Conservation (phyloP, 1,140 invertebrate genomes). For the Bombus sylvicola region DNA sequence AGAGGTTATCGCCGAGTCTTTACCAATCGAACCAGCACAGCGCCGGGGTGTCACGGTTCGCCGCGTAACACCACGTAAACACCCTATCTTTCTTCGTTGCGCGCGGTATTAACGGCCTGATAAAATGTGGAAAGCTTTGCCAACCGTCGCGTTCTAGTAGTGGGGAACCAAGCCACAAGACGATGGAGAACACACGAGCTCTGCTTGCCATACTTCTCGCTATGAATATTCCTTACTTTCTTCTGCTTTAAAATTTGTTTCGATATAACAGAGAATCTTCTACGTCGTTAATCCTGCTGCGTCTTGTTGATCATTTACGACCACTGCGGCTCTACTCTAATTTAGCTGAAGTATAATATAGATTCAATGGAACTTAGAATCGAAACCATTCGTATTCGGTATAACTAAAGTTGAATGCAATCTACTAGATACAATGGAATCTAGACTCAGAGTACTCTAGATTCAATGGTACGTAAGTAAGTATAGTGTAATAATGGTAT, state of each 20-base stretch:
- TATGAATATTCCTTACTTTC: neutral
- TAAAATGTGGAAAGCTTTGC: slow-evolving; percentile 50
- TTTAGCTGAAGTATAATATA: too few species aligned
- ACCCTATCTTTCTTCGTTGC: slow-evolving; percentile 68
- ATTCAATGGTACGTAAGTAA: too few species aligned
- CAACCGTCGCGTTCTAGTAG: neutral
- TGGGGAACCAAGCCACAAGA: neutral
- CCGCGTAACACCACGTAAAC: slow-evolving; percentile 73
- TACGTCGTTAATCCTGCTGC: too few species aligned
- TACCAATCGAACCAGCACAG: neutral
- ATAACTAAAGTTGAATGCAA: too few species aligned
- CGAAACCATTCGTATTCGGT: too few species aligned
- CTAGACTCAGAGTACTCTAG: too few species aligned
- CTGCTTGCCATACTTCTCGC: too few species aligned
- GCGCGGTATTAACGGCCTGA: slow-evolving; percentile 57
- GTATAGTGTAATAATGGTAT: too few species aligned
- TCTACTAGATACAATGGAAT: too few species aligned
- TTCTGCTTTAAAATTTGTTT: neutral
- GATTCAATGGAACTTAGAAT: too few species aligned
- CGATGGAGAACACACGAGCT: neutral
- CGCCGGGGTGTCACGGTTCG: slow-evolving; percentile 70
- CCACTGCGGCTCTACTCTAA: too few species aligned
- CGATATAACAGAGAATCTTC: neutral
- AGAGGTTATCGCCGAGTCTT: slow-evolving; percentile 36
- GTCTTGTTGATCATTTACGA: too few species aligned